Evolutionary conservation across 2,797 vertebrate species (phyloP), one percentile per base, ranked within the genome.

Genomic region (Lepilemur ruficaudatus): DNA sequence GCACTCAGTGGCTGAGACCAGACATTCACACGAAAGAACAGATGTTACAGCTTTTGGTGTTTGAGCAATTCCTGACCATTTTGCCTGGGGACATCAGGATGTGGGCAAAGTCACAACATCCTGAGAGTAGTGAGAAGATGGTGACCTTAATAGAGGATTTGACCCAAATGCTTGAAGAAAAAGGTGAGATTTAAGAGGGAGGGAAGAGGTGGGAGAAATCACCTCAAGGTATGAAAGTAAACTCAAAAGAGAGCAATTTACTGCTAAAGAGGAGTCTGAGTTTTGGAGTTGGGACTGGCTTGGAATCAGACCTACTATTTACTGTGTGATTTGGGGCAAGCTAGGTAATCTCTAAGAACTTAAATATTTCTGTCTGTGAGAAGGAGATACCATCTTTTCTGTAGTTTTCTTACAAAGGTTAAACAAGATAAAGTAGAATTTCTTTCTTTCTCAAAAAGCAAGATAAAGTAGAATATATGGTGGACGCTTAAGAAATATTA

Each of bases 21-120:
- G 98, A 98, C 50, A 93, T 97, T 85, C 97, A 96, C 85, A 96
- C 98, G 0, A 98, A 98, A 67, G 95, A 97, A 80, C 96, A 98
- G 93, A 98, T 98, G 52, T 94, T 98, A 90, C 94, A 97, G 84
- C 96, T 96, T 5, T n/a, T 98, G 86, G 97, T 98, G 78, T 97
- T 98, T 93, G 97, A 98, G 76, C 97, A 98, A 17, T 97, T 98
- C 89, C 91, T 98, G 72, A 87, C 95, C 38, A n/a, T 90, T 94
- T 80, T 98, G 52, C 97, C 98, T 25, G 97, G 94, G 59, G 98
- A 98, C 72, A 92, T 94, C 76, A 96, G 96, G 80, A 83, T 88
- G 46, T 98, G 98, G 98, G 98, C 98, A 18, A 95, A 94, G 76
- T 93, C 96, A 22, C 98, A 97, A 8, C 96, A 82, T 79, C 98